Conservation (phyloP, 2,888 invertebrate species). For the Camptogramma bilineatum region DNA sequence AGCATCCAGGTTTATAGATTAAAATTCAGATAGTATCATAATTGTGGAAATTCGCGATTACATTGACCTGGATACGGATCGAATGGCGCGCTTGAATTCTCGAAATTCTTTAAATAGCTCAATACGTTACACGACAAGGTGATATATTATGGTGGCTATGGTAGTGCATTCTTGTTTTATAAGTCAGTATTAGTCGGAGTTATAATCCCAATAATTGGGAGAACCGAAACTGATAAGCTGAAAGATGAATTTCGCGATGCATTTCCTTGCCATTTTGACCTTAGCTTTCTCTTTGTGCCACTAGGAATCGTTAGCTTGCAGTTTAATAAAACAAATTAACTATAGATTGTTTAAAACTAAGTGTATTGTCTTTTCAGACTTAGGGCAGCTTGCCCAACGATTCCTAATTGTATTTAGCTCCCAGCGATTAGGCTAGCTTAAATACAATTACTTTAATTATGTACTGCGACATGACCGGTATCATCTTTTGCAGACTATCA, state of each 20-base stretch:
- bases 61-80: conserved; percentile 47
- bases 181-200: not conserved
- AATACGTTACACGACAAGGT: conserved; percentile 6
- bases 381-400: too few relatives aligned
- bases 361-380: not conserved
- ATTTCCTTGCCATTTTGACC: conserved; percentile 22
- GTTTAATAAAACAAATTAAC: not conserved
- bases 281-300: conserved; percentile 32
- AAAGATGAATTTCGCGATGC: conserved; percentile 18
- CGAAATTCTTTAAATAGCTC: conserved; percentile 24
- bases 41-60: conserved; percentile 36
- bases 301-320: conserved; percentile 20
- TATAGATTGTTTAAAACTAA: not conserved
- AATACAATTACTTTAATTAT: too few relatives aligned
- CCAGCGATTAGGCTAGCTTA: too few relatives aligned
- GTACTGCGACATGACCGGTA: too few relatives aligned
- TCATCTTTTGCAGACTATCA: too few relatives aligned
- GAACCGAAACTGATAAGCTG: conserved; percentile 9
- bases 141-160: not conserved
- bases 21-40: conserved; percentile 4
- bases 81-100: conserved; percentile 36
- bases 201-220: not conserved
- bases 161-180: not conserved
- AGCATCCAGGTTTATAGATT: conserved; percentile 5
- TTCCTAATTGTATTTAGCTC: too few relatives aligned